phyloP scores from a whole-genome alignment of 2,888 invertebrate genomes.

The Leucophenga maculata region DNA sequence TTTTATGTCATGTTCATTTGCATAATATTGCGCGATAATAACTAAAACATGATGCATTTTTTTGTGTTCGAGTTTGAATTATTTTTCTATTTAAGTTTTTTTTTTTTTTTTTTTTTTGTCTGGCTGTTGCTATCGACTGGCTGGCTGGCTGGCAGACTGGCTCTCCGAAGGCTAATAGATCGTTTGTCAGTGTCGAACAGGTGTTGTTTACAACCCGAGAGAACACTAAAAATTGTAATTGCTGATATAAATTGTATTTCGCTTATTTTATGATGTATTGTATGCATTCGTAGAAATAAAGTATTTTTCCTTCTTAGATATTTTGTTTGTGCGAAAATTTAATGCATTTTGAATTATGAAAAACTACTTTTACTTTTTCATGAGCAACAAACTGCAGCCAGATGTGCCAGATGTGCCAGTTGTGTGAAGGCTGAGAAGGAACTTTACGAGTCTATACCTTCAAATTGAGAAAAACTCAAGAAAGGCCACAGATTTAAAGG shows the following conservation, averaged over 20 bases:
- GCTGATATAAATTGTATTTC: slow-evolving; percentile 16
- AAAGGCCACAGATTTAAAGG: too few species aligned
- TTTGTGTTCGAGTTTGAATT: not conserved
- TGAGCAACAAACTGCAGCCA: too few species aligned
- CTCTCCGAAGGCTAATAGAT: slow-evolving; percentile 16
- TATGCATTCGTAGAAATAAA: slow-evolving; percentile 7
- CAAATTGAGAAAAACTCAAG: too few species aligned
- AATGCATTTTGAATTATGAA: slow-evolving; percentile 9
- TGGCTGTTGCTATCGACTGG: not conserved
- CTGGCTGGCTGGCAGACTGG: not conserved
- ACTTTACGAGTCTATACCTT: too few species aligned
- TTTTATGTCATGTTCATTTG: slow-evolving; percentile 25
- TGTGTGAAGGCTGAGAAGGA: too few species aligned
- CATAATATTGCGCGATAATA: slow-evolving; percentile 22
- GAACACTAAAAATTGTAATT: slow-evolving; percentile 21
- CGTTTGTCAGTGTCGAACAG: slow-evolving; percentile 25
- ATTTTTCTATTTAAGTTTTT: not conserved
- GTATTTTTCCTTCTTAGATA: not conserved
- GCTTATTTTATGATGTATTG: slow-evolving; percentile 17
- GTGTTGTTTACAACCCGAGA: slow-evolving; percentile 21
- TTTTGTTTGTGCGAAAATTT: not conserved
- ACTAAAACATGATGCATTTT: slow-evolving; percentile 16
- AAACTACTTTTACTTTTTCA: slow-evolving; percentile 16
- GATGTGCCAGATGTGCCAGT: too few species aligned
- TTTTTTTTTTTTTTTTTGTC: slow-evolving; percentile 1